These are phyloP conservation scores for Hemistola chrysoprasaria DNA, from an alignment of 2,888 invertebrate genomes.

Conservation along the genomic window DNA sequence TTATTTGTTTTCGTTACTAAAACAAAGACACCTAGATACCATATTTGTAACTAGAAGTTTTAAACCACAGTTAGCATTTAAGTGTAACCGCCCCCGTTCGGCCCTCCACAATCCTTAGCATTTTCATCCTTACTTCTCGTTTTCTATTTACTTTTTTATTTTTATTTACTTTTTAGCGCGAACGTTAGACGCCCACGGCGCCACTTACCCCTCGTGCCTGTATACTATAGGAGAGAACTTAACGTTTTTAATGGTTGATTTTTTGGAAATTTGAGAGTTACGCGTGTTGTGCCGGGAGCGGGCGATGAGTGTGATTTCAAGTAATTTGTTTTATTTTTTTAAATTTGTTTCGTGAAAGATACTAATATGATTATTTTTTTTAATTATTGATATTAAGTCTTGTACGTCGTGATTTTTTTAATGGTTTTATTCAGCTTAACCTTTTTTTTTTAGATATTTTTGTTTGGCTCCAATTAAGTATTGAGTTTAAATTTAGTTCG, in stretches of 20 bases:
- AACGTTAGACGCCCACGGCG: slow-evolving; percentile 59
- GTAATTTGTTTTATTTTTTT: slow-evolving; percentile 3
- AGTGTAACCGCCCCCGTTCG: slow-evolving; percentile 6
- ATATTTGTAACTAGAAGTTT: too few relatives aligned
- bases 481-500: too few relatives aligned
- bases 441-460: too few relatives aligned
- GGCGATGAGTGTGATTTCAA: slow-evolving; percentile 9
- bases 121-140: slow-evolving; percentile 57
- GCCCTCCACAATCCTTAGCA: slow-evolving; percentile 46
- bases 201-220: slow-evolving; percentile 56
- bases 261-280: slow-evolving; percentile 26
- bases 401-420: too few relatives aligned
- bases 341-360: too few relatives aligned
- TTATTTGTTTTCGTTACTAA: too few relatives aligned
- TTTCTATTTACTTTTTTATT: slow-evolving; percentile 35
- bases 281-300: slow-evolving; percentile 13
- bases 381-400: too few relatives aligned
- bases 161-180: slow-evolving; percentile 52
- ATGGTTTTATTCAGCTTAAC: too few relatives aligned
- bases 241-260: slow-evolving; percentile 36
- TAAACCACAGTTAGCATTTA: not conserved
- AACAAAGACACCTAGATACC: too few relatives aligned
- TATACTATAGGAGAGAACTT: slow-evolving; percentile 42
- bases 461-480: too few relatives aligned
- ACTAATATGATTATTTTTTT: too few relatives aligned